Conservation (phyloP, 2,797 vertebrate species). For the Eulemur coronatus region DNA sequence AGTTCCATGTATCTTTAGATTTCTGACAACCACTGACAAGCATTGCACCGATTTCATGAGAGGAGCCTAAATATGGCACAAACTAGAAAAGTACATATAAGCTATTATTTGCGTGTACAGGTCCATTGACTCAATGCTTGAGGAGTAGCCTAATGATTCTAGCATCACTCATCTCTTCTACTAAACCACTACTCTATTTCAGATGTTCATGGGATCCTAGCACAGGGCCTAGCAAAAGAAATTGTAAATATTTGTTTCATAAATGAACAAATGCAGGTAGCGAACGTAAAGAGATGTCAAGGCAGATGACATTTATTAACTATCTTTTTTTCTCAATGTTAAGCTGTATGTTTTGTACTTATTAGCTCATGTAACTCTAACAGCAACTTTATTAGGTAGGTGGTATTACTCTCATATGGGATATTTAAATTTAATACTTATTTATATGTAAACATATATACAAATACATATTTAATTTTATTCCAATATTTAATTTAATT, state of each 20-base stretch:
- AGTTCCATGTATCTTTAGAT: not conserved
- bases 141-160: not conserved
- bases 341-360: not conserved
- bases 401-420: not conserved
- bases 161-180: not conserved
- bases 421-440: not conserved
- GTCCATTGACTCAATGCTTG: not conserved
- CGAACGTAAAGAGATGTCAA: not conserved
- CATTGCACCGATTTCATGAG: not conserved
- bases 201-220: not conserved
- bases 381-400: not conserved
- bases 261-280: not conserved
- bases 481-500: not conserved
- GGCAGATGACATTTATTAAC: not conserved
- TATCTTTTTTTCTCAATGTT: not conserved
- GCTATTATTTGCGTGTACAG: not conserved
- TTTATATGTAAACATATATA: not conserved
- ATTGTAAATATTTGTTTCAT: not conserved
- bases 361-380: not conserved
- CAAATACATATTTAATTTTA: not conserved
- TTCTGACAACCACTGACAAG: not conserved
- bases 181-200: not conserved
- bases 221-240: not conserved
- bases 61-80: not conserved
- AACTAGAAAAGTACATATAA: not conserved